A percentile compares a stretch with the other conserved stretches of the same genome.
Conservation (phyloP, 2,797 vertebrate species). For the Octomys mimax region DNA sequence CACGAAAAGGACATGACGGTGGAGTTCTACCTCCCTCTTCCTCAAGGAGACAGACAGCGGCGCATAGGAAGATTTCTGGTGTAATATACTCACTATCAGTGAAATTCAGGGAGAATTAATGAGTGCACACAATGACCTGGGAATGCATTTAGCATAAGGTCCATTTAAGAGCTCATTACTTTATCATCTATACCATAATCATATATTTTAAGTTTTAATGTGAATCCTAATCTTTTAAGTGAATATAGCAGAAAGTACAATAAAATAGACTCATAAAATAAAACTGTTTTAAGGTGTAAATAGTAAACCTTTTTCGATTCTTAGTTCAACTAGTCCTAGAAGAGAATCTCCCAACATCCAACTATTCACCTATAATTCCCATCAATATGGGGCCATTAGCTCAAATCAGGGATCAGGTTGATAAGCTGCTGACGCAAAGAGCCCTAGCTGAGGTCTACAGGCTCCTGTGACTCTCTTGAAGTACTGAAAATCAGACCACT, state of each 20-base stretch:
- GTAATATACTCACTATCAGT: not conserved
- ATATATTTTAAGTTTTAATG: not conserved
- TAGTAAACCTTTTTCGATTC: slow-evolving; percentile 42
- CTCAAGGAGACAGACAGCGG: fast-evolving
- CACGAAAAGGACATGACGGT: not conserved
- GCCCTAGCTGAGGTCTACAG: slow-evolving; percentile 53
- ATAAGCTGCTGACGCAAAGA: slow-evolving; percentile 68
- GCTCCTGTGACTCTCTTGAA: not conserved
- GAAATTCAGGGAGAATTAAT: not conserved
- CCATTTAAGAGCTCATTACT: not conserved
- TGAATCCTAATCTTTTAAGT: slow-evolving; percentile 52
- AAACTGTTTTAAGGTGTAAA: slow-evolving; percentile 49
- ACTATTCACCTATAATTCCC: slow-evolving; percentile 75
- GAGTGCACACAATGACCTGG: not conserved
- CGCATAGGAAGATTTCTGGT: not conserved
- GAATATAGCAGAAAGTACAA: slow-evolving; percentile 34
- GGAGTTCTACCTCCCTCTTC: not conserved
- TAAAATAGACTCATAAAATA: slow-evolving; percentile 23
- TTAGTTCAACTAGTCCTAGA: slow-evolving; percentile 30
- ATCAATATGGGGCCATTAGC: slow-evolving; percentile 58
- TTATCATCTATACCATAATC: not conserved
- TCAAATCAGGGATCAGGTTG: slow-evolving; percentile 44
- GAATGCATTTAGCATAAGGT: not conserved
- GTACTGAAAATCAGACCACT: slow-evolving; percentile 54
- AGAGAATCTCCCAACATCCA: slow-evolving; percentile 16